A percentile compares a stretch with the other conserved stretches of the same genome.
Evolutionary conservation across 2,888 invertebrate species (phyloP).

Genomic region (Torymus texanus): DNA sequence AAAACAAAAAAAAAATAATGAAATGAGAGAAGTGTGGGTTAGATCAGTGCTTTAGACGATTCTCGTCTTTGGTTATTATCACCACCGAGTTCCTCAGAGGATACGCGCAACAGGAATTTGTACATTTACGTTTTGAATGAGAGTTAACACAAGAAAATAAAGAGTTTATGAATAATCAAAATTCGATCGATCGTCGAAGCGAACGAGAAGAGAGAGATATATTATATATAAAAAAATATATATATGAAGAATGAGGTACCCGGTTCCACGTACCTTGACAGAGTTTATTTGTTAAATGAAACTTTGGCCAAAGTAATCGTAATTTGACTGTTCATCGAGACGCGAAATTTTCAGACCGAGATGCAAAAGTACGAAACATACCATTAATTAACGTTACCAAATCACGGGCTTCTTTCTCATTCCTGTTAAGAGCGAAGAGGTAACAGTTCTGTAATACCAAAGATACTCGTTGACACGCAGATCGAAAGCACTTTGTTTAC

Average conservation of each 20-base stretch:
- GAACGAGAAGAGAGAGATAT: slow-evolving; percentile 27
- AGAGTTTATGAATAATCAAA: slow-evolving; percentile 47
- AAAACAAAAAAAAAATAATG: too few species aligned
- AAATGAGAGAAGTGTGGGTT: slow-evolving; percentile 26
- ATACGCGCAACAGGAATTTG: slow-evolving; percentile 54
- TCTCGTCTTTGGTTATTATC: slow-evolving; percentile 53
- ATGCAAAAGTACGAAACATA: slow-evolving; percentile 16
- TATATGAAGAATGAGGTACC: slow-evolving; percentile 28
- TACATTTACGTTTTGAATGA: slow-evolving; percentile 40
- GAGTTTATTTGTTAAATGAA: slow-evolving; percentile 47
- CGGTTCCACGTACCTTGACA: slow-evolving; percentile 35
- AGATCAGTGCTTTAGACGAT: slow-evolving; percentile 54
- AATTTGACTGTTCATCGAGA: slow-evolving; percentile 51
- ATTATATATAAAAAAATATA: neutral
- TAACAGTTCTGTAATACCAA: slow-evolving; percentile 54
- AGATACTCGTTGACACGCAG: slow-evolving; percentile 55
- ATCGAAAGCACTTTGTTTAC: slow-evolving; percentile 55
- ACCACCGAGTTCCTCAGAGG: slow-evolving; percentile 52
- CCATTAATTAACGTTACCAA: slow-evolving; percentile 44
- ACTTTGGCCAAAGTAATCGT: slow-evolving; percentile 50
- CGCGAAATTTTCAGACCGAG: slow-evolving; percentile 14
- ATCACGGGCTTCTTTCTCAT: slow-evolving; percentile 37
- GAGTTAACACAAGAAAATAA: slow-evolving; percentile 26
- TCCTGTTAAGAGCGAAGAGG: slow-evolving; percentile 42
- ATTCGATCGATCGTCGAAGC: slow-evolving; percentile 44